Evolutionary conservation across 2,797 vertebrate species (phyloP).

Genomic region (Crenuchus spilurus): DNA sequence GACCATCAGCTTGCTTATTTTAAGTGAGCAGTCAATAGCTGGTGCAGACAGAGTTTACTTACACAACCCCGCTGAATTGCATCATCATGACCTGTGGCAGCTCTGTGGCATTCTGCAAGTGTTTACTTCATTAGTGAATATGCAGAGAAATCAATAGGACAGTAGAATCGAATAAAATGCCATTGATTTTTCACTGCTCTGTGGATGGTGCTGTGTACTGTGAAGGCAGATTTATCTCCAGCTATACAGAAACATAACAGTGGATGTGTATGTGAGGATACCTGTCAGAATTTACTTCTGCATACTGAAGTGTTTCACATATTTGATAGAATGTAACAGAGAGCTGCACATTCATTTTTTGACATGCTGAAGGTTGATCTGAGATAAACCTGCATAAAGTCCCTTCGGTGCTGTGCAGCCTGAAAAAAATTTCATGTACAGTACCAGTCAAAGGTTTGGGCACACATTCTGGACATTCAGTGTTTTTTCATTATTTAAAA

Average conservation of each 20-base stretch:
- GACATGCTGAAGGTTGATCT: no score
- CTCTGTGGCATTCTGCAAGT: conserved; percentile 33
- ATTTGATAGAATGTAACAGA: no score
- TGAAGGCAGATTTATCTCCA: conserved; percentile 10
- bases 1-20: conserved; percentile 20
- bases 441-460: no score
- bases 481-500: no score
- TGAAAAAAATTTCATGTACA: no score
- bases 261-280: no score
- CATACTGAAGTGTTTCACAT: background rate
- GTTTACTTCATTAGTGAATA: conserved; percentile 45
- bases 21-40: conserved; percentile 15
- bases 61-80: background rate
- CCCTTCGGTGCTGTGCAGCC: no score
- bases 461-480: no score
- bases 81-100: conserved; percentile 8
- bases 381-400: no score
- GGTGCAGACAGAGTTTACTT: conserved; percentile 7
- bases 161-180: conserved; percentile 39
- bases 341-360: no score
- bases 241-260: no score
- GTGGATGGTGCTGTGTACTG: background rate
- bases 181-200: conserved; percentile 45
- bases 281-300: no score
- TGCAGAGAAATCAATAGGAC: conserved; percentile 31